A percentile compares a stretch with the other conserved stretches of the same genome.
phyloP scores from a whole-genome alignment of 2,797 vertebrate genomes.

The Clarias fuscus region DNA sequence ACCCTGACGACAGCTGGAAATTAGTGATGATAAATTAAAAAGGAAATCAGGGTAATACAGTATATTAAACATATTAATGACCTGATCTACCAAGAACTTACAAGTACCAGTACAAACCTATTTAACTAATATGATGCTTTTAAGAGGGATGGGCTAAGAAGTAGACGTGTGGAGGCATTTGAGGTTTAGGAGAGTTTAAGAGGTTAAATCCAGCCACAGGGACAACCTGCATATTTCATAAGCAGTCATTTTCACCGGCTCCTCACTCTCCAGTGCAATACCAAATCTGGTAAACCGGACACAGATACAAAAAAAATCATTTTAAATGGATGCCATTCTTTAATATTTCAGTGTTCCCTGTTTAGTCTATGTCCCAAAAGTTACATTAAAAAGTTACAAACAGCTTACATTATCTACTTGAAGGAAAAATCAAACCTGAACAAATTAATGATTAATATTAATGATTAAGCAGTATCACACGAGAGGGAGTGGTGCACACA shows the following conservation, averaged over 20 bases:
- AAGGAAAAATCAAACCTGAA: background rate
- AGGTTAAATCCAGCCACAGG: conserved; percentile 1
- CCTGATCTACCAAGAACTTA: background rate
- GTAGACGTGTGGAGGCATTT: background rate
- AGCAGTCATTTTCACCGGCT: conserved; percentile 30
- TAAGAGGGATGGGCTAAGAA: background rate
- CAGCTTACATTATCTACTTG: background rate
- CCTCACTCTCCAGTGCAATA: background rate
- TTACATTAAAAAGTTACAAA: background rate
- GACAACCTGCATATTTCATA: conserved; percentile 32
- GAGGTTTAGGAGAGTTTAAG: background rate
- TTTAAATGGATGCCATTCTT: conserved; percentile 32
- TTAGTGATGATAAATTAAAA: too few relatives aligned
- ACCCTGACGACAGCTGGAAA: too few relatives aligned
- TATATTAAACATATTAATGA: background rate
- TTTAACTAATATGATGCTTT: background rate
- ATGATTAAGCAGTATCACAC: background rate
- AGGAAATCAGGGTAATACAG: too few relatives aligned
- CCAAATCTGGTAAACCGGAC: conserved; percentile 1
- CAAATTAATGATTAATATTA: background rate
- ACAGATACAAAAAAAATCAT: conserved; percentile 33
- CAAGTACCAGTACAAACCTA: background rate
- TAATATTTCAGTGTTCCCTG: conserved; percentile 18
- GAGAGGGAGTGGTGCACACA: too few relatives aligned
- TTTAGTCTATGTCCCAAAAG: conserved; percentile 2